phyloP scores from a whole-genome alignment of 2,113 vertebrate genomes.

The Mormyrus iriodes region DNA sequence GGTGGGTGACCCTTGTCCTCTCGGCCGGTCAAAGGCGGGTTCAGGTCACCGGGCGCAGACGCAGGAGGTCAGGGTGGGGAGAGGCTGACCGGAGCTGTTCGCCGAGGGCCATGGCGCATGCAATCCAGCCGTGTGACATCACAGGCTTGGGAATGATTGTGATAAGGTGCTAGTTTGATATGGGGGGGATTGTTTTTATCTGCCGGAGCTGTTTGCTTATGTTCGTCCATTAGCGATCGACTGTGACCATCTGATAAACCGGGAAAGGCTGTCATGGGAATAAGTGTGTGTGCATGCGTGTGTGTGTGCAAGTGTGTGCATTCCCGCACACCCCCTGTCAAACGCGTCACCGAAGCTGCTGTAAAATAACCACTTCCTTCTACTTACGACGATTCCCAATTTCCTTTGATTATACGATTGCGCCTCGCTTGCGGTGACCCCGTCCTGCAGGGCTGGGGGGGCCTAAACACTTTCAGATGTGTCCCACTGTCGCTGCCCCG shows the following conservation, averaged over 20 bases:
- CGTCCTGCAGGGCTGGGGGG: slow-evolving; percentile 53
- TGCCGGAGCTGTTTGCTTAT: slow-evolving; percentile 3
- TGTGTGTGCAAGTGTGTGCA: not conserved
- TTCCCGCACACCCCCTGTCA: not conserved
- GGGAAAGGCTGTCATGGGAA: not conserved
- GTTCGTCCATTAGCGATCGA: not conserved
- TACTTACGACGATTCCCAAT: slow-evolving; percentile 53
- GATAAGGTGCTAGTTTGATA: slow-evolving; percentile 69
- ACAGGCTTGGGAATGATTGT: slow-evolving; percentile 47
- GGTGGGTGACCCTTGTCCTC: not conserved
- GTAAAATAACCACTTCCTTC: slow-evolving; percentile 48
- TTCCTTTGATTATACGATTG: slow-evolving; percentile 59
- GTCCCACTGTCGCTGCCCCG: slow-evolving; percentile 34
- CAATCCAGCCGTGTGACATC: slow-evolving; percentile 49
- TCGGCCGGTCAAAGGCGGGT: slow-evolving; percentile 14
- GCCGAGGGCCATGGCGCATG: slow-evolving; percentile 42
- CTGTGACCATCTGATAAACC: slow-evolving; percentile 20
- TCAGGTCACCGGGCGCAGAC: slow-evolving; percentile 31
- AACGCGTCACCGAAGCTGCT: slow-evolving; percentile 28
- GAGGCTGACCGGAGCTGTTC: slow-evolving; percentile 29
- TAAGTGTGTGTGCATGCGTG: not conserved
- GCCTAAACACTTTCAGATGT: slow-evolving; percentile 65
- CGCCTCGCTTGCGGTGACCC: slow-evolving; percentile 43
- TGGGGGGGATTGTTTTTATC: slow-evolving; percentile 32
- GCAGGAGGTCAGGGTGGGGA: slow-evolving; percentile 1